Base-by-base conservation (phyloP, 1,140 invertebrate genomes). In the Pantala flavescens region DNA sequence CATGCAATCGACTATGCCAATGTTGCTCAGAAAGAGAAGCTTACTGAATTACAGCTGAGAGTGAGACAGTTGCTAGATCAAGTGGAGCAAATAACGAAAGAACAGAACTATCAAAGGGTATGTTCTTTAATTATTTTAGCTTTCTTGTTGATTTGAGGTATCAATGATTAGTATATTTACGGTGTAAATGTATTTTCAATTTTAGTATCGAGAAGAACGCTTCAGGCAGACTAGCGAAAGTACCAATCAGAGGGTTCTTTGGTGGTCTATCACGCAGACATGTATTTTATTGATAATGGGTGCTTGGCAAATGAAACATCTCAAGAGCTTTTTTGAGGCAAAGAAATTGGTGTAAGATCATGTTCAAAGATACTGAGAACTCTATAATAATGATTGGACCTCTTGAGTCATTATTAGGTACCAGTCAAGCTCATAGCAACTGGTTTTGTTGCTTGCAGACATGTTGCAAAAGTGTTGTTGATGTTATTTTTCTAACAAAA, bases 291-390 rank as follows among this genome's bases (percentile, higher is more conserved):
- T 99, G 0, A 82, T 88, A 10, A 99, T 98, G 88, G 98, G 98
- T 23, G 91, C 95, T 71, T 99, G 97, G 97, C 98, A 99, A 85
- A 99, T 99, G 96, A 90, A 89, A 80, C 98, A 99, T 89, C 86
- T 99, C 55, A 99, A 99, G 87, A 95, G 93, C 79, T 99, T 99
- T 88, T 99, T 99, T 82, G 97, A 99, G 86, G 98, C 98, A 19
- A 99, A 99, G 83, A 99, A 99, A 89, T 86, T 99, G 80, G 98
- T 99, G 71, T 99, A 91, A 89, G 77, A 74, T 21, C 43, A 1
- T 43, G n/a, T 12, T 74, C n/a, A 23, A 72, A 42, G 70, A n/a
- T n/a, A 21, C 7, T 23, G 11, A 70, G 63, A 36, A 36, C 28
- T 36, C 3, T 36, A 36, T 36, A 36, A 36, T 36, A 36, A 36